Percentiles rank a stretch among this genome's conserved stretches.
Evolutionary conservation across 2,888 invertebrate species (phyloP).

Genomic region (Leptura quadrifasciata): DNA sequence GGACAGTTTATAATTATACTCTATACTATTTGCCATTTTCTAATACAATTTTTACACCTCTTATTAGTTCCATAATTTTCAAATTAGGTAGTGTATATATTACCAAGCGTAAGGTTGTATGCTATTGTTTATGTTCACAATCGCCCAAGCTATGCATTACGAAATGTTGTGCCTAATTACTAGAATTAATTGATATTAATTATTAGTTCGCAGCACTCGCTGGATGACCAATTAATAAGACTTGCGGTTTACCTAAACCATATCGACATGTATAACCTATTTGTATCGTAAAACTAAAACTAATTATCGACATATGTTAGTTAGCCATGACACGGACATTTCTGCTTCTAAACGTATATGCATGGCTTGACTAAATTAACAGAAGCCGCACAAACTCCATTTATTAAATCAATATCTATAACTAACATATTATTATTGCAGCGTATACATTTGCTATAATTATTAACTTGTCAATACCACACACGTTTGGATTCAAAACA

Average conservation of each 20-base stretch:
- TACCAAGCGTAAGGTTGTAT: too few relatives aligned
- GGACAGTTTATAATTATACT: too few relatives aligned
- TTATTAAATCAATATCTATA: slow-evolving; percentile 48
- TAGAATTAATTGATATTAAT: slow-evolving; percentile 73
- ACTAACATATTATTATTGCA: slow-evolving; percentile 41
- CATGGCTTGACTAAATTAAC: slow-evolving; percentile 33
- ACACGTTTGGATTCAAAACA: slow-evolving; percentile 38
- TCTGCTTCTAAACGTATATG: slow-evolving; percentile 26
- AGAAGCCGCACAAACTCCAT: slow-evolving; percentile 41
- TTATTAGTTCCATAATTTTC: too few relatives aligned
- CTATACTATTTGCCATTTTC: too few relatives aligned
- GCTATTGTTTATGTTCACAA: background rate
- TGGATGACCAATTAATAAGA: slow-evolving; percentile 70
- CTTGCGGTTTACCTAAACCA: slow-evolving; percentile 59
- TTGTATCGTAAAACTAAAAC: slow-evolving; percentile 45
- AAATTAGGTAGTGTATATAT: too few relatives aligned
- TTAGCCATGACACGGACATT: slow-evolving; percentile 28
- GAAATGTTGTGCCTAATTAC: slow-evolving; percentile 71
- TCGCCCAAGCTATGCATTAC: slow-evolving; percentile 50
- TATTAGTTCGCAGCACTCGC: slow-evolving; percentile 67
- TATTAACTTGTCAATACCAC: slow-evolving; percentile 51
- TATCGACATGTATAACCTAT: slow-evolving; percentile 49
- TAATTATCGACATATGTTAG: slow-evolving; percentile 47
- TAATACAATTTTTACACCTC: too few relatives aligned
- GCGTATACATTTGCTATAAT: slow-evolving; percentile 44